Evolutionary conservation across 2,888 invertebrate genomes (phyloP).

Genomic region (Blera fallax): DNA sequence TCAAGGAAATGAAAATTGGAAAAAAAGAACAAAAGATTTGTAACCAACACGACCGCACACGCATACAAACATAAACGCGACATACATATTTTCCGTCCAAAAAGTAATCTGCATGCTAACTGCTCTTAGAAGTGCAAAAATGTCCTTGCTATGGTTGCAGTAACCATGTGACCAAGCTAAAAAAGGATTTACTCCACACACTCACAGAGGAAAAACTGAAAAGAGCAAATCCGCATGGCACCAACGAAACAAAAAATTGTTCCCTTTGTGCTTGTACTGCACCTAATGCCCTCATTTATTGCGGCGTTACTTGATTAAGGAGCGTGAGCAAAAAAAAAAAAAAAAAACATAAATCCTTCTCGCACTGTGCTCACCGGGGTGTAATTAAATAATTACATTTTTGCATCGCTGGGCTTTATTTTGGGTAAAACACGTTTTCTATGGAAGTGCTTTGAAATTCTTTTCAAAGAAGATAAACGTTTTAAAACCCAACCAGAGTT

Average conservation of each 20-base stretch:
- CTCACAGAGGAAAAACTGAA: neutral
- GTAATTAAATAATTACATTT: slow-evolving; percentile 46
- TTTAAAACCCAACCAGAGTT: too few species aligned
- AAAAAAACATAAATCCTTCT: neutral
- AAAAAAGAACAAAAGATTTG: neutral
- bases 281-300: slow-evolving; percentile 21
- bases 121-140: neutral
- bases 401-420: slow-evolving; percentile 14
- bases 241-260: neutral
- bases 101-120: neutral
- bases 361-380: slow-evolving; percentile 1
- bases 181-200: neutral
- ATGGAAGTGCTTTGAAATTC: neutral
- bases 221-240: neutral
- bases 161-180: neutral
- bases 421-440: neutral
- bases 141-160: neutral
- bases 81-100: neutral
- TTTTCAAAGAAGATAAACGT: neutral
- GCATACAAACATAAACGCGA: neutral
- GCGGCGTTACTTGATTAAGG: slow-evolving; percentile 20
- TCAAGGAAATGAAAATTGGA: neutral
- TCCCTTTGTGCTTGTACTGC: slow-evolving; percentile 16
- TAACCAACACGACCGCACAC: neutral
- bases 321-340: neutral